A percentile compares a stretch with the other conserved stretches of the same genome.
phyloP scores from a whole-genome alignment of 1,140 invertebrate species.

The Maconellicoccus hirsutus region DNA sequence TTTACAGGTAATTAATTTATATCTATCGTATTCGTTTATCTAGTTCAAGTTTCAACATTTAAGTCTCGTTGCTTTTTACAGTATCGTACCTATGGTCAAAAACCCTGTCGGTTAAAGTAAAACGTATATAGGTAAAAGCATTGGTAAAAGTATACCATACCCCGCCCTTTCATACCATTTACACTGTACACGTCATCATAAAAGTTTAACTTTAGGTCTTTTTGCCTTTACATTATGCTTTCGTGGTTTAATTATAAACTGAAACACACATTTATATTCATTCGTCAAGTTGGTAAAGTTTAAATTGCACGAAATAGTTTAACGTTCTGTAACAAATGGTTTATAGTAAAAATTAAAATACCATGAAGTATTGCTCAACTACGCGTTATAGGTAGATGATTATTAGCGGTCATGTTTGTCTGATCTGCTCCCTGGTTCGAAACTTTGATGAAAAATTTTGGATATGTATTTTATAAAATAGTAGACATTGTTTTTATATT shows the following conservation, averaged over 20 bases:
- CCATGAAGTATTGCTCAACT: neutral
- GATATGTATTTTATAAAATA: no score
- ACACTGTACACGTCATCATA: no score
- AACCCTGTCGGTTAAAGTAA: no score
- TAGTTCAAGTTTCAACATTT: neutral
- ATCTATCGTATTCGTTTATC: no score
- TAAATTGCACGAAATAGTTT: neutral
- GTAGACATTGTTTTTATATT: no score
- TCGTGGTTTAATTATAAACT: neutral
- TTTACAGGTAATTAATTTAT: conserved; percentile 21
- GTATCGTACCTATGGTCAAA: no score
- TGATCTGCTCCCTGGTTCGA: no score
- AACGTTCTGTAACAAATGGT: neutral
- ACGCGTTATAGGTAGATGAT: no score
- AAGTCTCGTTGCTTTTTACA: neutral
- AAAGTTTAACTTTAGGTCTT: neutral
- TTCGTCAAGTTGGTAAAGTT: neutral
- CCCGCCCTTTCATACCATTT: no score
- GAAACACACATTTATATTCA: neutral
- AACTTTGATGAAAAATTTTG: no score
- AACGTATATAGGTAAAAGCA: neutral
- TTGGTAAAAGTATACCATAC: neutral
- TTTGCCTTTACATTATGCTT: neutral
- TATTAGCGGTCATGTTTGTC: no score
- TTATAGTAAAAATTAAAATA: neutral